Evolutionary conservation across 2,113 vertebrate species (phyloP), one percentile per base, ranked within the genome.

Genomic region (Aythya baeri): DNA sequence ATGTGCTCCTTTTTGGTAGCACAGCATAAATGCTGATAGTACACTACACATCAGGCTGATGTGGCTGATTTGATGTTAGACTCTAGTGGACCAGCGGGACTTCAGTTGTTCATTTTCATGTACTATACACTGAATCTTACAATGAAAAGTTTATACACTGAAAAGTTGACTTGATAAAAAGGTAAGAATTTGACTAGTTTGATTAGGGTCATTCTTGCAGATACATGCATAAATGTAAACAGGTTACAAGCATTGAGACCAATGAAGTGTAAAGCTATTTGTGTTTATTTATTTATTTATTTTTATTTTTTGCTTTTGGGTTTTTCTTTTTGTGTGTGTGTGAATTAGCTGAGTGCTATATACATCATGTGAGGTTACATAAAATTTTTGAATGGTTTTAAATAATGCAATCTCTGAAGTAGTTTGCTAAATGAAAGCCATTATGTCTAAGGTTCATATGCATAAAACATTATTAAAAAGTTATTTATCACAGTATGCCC

Each of bases 1-100:
- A 17, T 1, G 0, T 1, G 0, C 65, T 71, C 26, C 65, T 71
- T 1, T 49, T 20, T 17, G 75, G 82, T 49, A 65, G 71, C 1
- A 2, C 3, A 55, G 71, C 1, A 2, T 5, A 7, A 79, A 25
- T 50, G 43, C 41, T 41, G 41, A 13, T 41, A 41, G 41, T 41
- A 13, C 41, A 41, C 41, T 41, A 41, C 41, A 41, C 13, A 41
- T 41, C 41, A 41, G 27, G 1, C 29, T 81, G 80, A 43, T 16
- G 62, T 21, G 68, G 12, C 25, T 67, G 84, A 22, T 31, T 68
- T 25, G 74, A 11, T 15, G 9, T 17, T 15, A 17, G 63, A 5
- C 16, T 66, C 50, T 11, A 41, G 41, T 6, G 29, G 65, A 4
- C 2, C n/a, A 10, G 17, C 12, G 57, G 57, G 50, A 36, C 25